phyloP scores from a whole-genome alignment of 2,113 vertebrate species.

The Notarius lentiginosus region DNA sequence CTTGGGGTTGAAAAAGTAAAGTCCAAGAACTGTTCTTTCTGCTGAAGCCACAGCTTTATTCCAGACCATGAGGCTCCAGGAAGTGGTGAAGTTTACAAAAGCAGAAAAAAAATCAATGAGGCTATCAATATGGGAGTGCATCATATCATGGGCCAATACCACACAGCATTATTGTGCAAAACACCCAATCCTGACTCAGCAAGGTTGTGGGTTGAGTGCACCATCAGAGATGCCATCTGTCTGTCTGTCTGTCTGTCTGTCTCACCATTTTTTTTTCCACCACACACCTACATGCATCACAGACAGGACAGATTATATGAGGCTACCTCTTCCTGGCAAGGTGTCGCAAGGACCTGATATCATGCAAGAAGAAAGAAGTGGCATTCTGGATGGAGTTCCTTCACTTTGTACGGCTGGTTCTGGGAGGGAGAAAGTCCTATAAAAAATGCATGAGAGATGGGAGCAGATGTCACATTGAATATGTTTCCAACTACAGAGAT shows the following conservation, averaged over 20 bases:
- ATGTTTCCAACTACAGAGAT: constrained; percentile 67
- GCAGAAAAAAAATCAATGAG: constrained; percentile 47
- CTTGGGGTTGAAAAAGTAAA: background rate
- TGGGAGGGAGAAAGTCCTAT: constrained; percentile 61
- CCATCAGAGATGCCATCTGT: constrained; percentile 27
- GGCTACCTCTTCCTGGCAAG: constrained; percentile 32
- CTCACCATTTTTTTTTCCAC: background rate
- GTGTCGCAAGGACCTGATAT: background rate
- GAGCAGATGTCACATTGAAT: constrained; percentile 75
- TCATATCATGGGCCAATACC: constrained; percentile 39
- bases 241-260: background rate
- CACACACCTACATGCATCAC: constrained; percentile 3
- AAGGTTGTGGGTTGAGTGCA: constrained; percentile 17
- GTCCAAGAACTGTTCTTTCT: background rate
- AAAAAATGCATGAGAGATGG: constrained; percentile 77
- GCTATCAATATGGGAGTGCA: constrained; percentile 54
- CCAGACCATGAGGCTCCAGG: constrained; percentile 29
- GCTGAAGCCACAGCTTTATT: constrained; percentile 24
- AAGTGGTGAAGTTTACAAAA: constrained; percentile 23
- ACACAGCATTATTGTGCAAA: constrained; percentile 19
- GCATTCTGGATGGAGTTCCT: constrained; percentile 18
- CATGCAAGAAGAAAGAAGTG: background rate
- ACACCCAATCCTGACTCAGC: constrained; percentile 44
- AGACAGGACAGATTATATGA: background rate
- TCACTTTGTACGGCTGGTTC: constrained; percentile 27